A percentile compares a stretch with the other conserved stretches of the same genome.
These are phyloP conservation scores for Phocides pigmalion DNA, from an alignment of 1,140 invertebrate genomes.

Conservation along the genomic window DNA sequence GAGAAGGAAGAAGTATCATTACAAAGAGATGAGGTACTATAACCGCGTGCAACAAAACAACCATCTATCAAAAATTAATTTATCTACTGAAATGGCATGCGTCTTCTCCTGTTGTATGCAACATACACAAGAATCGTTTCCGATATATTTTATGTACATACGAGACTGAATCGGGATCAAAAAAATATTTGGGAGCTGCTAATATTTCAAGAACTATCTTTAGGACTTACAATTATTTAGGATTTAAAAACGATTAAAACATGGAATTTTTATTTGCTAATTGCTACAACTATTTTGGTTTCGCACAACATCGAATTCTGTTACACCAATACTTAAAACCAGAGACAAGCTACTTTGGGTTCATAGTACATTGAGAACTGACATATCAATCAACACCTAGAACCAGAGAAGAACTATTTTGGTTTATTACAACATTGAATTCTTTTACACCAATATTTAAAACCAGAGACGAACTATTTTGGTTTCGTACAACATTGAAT, in stretches of 20 bases:
- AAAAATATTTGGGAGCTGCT: neutral
- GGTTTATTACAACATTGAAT: too few relatives aligned
- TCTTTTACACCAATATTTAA: too few relatives aligned
- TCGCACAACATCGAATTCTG: neutral
- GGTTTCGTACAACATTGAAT: neutral
- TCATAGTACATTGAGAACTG: too few relatives aligned
- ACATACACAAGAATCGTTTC: conserved; percentile 19
- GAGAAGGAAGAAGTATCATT: conserved; percentile 65
- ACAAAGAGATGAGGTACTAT: conserved; percentile 61
- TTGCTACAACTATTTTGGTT: neutral
- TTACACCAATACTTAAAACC: neutral
- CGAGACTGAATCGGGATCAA: neutral
- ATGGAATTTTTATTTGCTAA: neutral
- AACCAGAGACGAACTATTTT: too few relatives aligned
- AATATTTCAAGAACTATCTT: neutral
- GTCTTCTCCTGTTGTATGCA: conserved; percentile 7
- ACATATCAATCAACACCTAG: too few relatives aligned
- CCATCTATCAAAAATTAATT: conserved; percentile 24
- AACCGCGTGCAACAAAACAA: conserved; percentile 16
- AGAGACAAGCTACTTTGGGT: too few relatives aligned
- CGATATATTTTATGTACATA: conserved; percentile 4
- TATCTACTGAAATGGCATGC: conserved; percentile 33
- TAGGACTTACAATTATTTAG: neutral
- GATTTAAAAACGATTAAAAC: neutral
- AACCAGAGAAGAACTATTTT: too few relatives aligned